Evolutionary conservation across 2,113 vertebrate genomes (phyloP).

Genomic region (Jacana jacana): DNA sequence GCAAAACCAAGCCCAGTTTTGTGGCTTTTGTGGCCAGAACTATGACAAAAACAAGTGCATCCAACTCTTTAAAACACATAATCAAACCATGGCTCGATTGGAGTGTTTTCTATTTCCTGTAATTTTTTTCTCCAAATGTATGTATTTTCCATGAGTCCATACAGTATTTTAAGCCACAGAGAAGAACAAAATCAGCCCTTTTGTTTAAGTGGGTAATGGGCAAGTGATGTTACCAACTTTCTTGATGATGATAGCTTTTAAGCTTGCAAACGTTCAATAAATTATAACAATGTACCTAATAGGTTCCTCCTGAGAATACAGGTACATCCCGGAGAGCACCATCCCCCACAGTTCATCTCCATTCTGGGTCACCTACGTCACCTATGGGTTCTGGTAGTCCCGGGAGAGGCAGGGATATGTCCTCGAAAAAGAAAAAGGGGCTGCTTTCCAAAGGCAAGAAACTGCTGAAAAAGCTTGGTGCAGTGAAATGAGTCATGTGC

Average conservation of each 20-base stretch:
- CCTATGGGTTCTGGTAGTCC: constrained; percentile 87
- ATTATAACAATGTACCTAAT: constrained; percentile 82
- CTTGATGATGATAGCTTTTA: constrained; percentile 39
- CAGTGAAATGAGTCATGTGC: constrained; percentile 85
- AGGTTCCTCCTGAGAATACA: constrained; percentile 95
- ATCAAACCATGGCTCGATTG: background rate
- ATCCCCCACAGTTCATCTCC: constrained; percentile 86
- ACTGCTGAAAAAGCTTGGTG: constrained; percentile 89
- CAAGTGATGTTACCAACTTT: constrained; percentile 25
- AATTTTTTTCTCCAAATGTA: background rate
- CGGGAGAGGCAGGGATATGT: constrained; percentile 85
- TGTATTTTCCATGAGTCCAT: background rate
- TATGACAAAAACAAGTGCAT: background rate
- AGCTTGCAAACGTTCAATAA: constrained; percentile 66
- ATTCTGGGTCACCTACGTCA: constrained; percentile 83
- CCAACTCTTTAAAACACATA: background rate
- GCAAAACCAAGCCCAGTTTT: constrained; percentile 2
- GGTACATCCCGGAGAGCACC: constrained; percentile 86
- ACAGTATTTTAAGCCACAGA: background rate
- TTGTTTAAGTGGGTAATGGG: constrained; percentile 51
- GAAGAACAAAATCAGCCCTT: background rate
- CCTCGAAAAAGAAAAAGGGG: constrained; percentile 94
- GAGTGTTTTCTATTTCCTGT: background rate
- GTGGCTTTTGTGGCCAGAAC: background rate
- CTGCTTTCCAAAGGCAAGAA: constrained; percentile 96